These are phyloP conservation scores for Gymnocephalus cernua DNA, from an alignment of 2,113 vertebrate genomes.

Conservation along the genomic window DNA sequence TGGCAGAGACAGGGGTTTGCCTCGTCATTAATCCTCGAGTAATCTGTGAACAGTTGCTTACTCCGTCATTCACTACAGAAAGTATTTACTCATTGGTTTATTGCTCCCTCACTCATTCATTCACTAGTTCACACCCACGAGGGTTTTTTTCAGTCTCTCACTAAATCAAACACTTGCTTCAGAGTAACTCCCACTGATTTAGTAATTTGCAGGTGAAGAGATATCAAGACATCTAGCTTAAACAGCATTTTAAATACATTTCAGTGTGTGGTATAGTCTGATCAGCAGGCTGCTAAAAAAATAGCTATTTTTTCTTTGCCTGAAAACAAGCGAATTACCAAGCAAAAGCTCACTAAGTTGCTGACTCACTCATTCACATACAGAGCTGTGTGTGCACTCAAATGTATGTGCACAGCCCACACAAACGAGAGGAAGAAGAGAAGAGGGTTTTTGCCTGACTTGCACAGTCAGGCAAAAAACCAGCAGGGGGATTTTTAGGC, in stretches of 20 bases:
- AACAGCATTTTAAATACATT: too few relatives aligned
- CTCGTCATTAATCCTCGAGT: slow-evolving; percentile 40
- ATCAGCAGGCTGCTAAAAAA: not conserved
- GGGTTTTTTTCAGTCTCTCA: not conserved
- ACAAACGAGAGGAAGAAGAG: not conserved
- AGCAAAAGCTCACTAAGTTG: not conserved
- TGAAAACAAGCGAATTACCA: slow-evolving; percentile 3
- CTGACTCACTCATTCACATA: not conserved
- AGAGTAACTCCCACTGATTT: too few relatives aligned
- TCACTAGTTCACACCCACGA: not conserved
- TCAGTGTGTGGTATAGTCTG: not conserved
- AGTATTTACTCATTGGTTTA: slow-evolving; percentile 7
- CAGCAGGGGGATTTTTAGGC: slow-evolving; percentile 33
- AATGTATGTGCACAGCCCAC: not conserved
- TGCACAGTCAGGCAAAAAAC: slow-evolving; percentile 52
- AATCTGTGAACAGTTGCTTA: slow-evolving; percentile 24
- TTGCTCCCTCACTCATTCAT: not conserved
- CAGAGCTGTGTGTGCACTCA: not conserved
- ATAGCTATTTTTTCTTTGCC: not conserved
- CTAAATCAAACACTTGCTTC: not conserved
- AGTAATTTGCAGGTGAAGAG: too few relatives aligned
- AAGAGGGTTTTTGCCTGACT: slow-evolving; percentile 18
- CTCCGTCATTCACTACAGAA: slow-evolving; percentile 7
- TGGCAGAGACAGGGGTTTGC: not conserved
- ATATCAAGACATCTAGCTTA: too few relatives aligned